Conservation (phyloP, 2,888 invertebrate genomes). For the Synergus laeviventris region DNA sequence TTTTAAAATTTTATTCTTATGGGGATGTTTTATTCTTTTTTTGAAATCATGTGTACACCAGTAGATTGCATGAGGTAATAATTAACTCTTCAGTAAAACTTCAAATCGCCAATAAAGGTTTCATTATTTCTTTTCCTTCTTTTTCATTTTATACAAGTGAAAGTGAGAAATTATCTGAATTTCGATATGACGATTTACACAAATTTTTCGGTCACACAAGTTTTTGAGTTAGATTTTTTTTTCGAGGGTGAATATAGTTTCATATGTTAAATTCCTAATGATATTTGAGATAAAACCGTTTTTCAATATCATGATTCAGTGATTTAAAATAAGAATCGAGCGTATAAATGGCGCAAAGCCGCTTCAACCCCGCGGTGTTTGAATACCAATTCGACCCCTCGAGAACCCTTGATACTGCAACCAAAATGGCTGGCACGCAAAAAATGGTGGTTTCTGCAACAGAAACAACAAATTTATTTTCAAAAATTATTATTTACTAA, state of each 20-base stretch:
- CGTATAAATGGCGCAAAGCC: conserved; percentile 3
- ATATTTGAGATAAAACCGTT: background rate
- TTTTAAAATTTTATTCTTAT: too few relatives aligned
- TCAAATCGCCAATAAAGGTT: too few relatives aligned
- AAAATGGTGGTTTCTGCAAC: background rate
- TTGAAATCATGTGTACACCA: too few relatives aligned
- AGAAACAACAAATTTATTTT: background rate
- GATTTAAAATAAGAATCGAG: background rate
- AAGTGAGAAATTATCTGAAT: too few relatives aligned
- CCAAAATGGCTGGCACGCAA: background rate
- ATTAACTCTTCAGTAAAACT: too few relatives aligned
- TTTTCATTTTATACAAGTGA: too few relatives aligned
- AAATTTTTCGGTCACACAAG: background rate
- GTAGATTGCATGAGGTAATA: too few relatives aligned
- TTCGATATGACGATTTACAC: too few relatives aligned
- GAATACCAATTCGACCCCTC: background rate
- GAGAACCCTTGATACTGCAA: background rate
- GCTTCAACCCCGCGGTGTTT: background rate
- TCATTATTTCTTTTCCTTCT: too few relatives aligned
- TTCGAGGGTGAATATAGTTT: background rate
- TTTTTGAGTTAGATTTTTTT: background rate
- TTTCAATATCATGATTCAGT: background rate
- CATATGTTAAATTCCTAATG: background rate
- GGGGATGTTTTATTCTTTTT: too few relatives aligned
- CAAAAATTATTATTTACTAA: background rate